A percentile compares a stretch with the other conserved stretches of the same genome.
These are phyloP conservation scores for Nomada fabriciana DNA, from an alignment of 2,888 invertebrate species.

Conservation along the genomic window DNA sequence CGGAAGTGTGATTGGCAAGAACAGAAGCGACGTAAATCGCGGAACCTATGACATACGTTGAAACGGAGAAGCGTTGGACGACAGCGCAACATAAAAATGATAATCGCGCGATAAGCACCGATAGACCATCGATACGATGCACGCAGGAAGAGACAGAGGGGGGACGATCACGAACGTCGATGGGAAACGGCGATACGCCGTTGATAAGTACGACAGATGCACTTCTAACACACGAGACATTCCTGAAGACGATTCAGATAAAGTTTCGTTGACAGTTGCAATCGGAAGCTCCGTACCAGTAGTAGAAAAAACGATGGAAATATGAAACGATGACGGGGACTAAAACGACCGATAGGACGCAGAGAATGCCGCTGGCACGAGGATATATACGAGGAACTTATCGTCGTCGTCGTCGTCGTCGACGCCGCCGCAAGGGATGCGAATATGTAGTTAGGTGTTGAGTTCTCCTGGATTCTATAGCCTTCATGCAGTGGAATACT, in stretches of 20 bases:
- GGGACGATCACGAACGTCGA: slow-evolving; percentile 4
- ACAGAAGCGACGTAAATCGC: too few relatives aligned
- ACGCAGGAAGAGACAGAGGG: background rate
- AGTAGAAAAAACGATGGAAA: background rate
- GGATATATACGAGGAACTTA: slow-evolving; percentile 18
- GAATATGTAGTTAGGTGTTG: slow-evolving; percentile 76
- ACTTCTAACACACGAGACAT: slow-evolving; percentile 11
- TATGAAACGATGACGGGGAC: slow-evolving; percentile 15
- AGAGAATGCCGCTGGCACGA: slow-evolving; percentile 5
- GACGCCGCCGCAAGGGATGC: slow-evolving; percentile 62
- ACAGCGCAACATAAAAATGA: background rate
- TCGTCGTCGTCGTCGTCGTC: slow-evolving; percentile 31
- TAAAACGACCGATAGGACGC: slow-evolving; percentile 12
- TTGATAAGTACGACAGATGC: slow-evolving; percentile 6
- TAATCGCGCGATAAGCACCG: background rate
- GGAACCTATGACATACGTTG: too few relatives aligned
- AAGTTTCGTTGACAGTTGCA: slow-evolving; percentile 9
- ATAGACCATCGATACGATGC: background rate
- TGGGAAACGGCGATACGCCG: background rate
- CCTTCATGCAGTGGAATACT: slow-evolving; percentile 78
- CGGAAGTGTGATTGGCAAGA: too few relatives aligned
- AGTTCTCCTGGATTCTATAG: slow-evolving; percentile 76
- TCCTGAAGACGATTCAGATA: slow-evolving; percentile 1
- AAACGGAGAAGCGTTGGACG: too few relatives aligned
- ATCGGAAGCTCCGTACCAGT: background rate